These are phyloP conservation scores for Drosophila vallismaia DNA, from an alignment of 2,888 invertebrate species.

Conservation along the genomic window DNA sequence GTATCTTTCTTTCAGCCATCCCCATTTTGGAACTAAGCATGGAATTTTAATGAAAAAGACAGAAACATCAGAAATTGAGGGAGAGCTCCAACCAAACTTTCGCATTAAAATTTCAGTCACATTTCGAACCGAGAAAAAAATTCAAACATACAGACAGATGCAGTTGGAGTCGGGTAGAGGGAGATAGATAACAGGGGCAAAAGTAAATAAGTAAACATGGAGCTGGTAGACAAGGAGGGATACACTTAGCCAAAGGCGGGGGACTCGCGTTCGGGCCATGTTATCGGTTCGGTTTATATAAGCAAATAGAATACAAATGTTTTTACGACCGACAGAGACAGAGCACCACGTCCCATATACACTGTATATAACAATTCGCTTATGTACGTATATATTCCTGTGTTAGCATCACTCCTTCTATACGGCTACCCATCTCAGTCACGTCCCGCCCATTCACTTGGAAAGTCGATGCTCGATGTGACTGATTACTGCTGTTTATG, in stretches of 20 bases:
- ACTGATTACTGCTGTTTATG: constrained; percentile 70
- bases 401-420: constrained; percentile 7
- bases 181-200: constrained; percentile 54
- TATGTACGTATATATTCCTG: constrained; percentile 8
- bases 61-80: constrained; percentile 31
- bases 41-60: constrained; percentile 48
- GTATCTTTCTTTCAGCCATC: constrained; percentile 1
- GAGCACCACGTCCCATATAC: constrained; percentile 14
- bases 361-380: constrained; percentile 4
- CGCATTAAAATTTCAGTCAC: constrained; percentile 76
- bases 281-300: constrained; percentile 60
- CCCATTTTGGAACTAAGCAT: constrained; percentile 17
- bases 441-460: constrained; percentile 78
- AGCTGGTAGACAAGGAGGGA: constrained; percentile 34
- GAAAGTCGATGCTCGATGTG: constrained; percentile 78
- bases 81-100: constrained; percentile 37
- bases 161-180: constrained; percentile 42
- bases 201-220: constrained; percentile 73
- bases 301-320: constrained; percentile 67
- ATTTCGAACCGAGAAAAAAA: constrained; percentile 64
- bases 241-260: constrained; percentile 18
- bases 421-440: constrained; percentile 55
- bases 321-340: constrained; percentile 53
- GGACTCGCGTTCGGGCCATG: constrained; percentile 46
- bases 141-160: constrained; percentile 45